Evolutionary conservation across 2,888 invertebrate genomes (phyloP).

Genomic region (Cryptus viduatorius): DNA sequence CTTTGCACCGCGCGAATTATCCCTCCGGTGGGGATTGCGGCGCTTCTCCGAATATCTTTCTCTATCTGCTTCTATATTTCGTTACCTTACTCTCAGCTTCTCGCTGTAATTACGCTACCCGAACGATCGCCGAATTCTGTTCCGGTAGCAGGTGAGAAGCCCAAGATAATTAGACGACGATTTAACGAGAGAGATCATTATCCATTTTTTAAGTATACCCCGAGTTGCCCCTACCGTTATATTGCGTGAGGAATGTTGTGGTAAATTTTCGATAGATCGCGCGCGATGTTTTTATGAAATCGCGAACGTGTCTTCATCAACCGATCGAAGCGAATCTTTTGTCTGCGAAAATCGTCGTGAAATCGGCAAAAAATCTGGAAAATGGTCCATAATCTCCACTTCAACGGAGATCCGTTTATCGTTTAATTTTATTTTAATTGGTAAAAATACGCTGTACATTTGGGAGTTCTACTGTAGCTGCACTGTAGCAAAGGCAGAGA

Average conservation of each 20-base stretch:
- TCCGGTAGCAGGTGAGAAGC: constrained; percentile 26
- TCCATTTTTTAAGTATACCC: constrained; percentile 8
- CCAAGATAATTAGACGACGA: constrained; percentile 15
- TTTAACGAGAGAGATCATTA: constrained; percentile 10
- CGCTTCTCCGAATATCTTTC: constrained; percentile 31
- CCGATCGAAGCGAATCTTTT: no score
- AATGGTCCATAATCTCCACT: no score
- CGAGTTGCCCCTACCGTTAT: background rate
- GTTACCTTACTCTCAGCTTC: constrained; percentile 25
- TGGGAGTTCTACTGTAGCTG: no score
- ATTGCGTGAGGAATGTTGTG: background rate
- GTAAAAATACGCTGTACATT: no score
- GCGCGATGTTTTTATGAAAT: no score
- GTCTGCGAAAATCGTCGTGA: no score
- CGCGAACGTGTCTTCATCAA: no score
- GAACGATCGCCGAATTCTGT: background rate
- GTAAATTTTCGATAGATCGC: no score
- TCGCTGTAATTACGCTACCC: background rate
- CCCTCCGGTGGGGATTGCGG: constrained; percentile 18
- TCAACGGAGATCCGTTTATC: no score
- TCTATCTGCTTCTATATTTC: constrained; percentile 20
- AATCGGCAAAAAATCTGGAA: no score
- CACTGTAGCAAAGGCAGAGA: no score
- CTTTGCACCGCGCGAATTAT: constrained; percentile 42
- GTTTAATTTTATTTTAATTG: no score